phyloP scores from a whole-genome alignment of 2,888 invertebrate species.

The Euspilapteryx auroguttella region DNA sequence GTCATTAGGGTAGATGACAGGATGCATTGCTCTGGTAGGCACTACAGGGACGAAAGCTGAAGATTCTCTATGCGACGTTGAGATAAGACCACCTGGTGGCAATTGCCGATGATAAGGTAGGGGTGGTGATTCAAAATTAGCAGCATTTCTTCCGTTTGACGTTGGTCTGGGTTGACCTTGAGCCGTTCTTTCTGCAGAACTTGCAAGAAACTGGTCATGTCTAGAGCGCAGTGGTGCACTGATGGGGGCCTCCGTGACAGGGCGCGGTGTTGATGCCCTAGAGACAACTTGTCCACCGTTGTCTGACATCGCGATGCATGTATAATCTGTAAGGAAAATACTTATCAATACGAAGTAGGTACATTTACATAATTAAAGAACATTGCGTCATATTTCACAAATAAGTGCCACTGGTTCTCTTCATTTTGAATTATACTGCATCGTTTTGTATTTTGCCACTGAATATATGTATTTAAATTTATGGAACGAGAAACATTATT shows the following conservation, averaged over 20 bases:
- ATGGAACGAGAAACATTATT: conserved; percentile 48
- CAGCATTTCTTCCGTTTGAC: conserved; percentile 53
- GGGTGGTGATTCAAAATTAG: conserved; percentile 65
- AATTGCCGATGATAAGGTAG: conserved; percentile 69
- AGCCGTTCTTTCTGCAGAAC: conserved; percentile 46
- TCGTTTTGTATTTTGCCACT: too few species aligned
- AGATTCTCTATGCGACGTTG: conserved; percentile 70
- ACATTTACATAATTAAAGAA: too few species aligned
- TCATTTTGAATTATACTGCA: too few species aligned
- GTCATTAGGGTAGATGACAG: conserved; percentile 71
- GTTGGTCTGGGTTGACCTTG: conserved; percentile 43
- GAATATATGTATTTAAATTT: conserved; percentile 49
- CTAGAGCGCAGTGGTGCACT: conserved; percentile 49
- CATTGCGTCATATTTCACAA: too few species aligned
- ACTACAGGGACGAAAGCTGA: conserved; percentile 89
- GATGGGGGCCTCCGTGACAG: conserved; percentile 41
- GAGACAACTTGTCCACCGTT: conserved; percentile 43
- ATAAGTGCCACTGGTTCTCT: too few species aligned
- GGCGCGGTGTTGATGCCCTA: conserved; percentile 54
- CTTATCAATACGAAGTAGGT: too few species aligned
- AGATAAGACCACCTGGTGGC: conserved; percentile 45
- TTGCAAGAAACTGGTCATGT: conserved; percentile 64
- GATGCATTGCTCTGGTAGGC: conserved; percentile 74
- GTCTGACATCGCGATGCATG: conserved; percentile 44
- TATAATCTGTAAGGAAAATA: conserved; percentile 33